These are phyloP conservation scores for Dolomedes plantarius DNA, from an alignment of 2,888 invertebrate species.

Conservation along the genomic window DNA sequence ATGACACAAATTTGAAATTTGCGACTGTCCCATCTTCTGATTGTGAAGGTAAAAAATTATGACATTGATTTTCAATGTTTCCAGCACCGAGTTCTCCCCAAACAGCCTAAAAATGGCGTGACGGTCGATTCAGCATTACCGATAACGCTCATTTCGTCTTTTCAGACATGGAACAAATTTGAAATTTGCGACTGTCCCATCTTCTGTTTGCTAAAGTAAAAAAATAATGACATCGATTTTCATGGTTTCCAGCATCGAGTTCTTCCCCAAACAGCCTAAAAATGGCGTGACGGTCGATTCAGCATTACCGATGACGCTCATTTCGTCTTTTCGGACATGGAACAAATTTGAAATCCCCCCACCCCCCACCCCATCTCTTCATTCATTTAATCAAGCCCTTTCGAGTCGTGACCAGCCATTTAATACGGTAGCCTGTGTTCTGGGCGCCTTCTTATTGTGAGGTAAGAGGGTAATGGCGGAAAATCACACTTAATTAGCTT, in stretches of 20 bases:
- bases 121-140: conserved; percentile 17
- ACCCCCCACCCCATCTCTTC: conserved; percentile 17
- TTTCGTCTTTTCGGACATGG: conserved; percentile 25
- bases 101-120: conserved; percentile 32
- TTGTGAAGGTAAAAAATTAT: too few relatives aligned
- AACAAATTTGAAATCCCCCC: conserved; percentile 6
- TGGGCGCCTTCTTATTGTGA: conserved; percentile 32
- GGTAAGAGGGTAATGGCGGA: conserved; percentile 46
- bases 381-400: conserved; percentile 43
- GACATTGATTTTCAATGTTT: too few relatives aligned
- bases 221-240: too few relatives aligned
- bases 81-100: background rate
- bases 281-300: conserved; percentile 27
- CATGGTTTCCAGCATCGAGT: too few relatives aligned
- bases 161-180: conserved; percentile 23
- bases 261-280: background rate
- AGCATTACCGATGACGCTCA: conserved; percentile 13
- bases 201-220: too few relatives aligned
- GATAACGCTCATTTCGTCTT: conserved; percentile 10
- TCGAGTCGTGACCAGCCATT: conserved; percentile 55
- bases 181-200: conserved; percentile 2
- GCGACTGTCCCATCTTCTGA: background rate
- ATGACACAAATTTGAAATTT: conserved; percentile 11
- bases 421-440: conserved; percentile 40
- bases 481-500: conserved; percentile 58